Evolutionary conservation across 2,113 vertebrate species (phyloP), one percentile per base, ranked within the genome.

Genomic region (Datnioides undecimradiatus): DNA sequence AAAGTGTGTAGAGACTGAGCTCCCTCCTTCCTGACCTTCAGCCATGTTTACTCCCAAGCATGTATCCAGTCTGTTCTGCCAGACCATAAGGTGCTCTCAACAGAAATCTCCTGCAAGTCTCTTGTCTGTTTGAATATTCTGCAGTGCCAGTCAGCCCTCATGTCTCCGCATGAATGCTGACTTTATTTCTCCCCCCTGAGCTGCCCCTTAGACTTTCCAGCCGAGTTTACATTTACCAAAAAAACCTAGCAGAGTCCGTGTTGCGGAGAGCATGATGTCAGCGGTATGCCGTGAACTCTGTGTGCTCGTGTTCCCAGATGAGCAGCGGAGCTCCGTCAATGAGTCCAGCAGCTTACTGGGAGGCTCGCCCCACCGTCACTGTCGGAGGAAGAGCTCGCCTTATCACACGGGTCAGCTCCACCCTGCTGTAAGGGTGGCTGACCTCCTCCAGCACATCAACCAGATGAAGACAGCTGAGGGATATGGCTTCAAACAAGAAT

Each of bases 401-500:
- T 99, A 98, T 76, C 97, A 98, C 93, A 98, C 97, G 0, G 97
- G 97, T 31, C 97, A 98, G 94, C 95, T 99, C 51, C 97, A 97
- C 81, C 97, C 97, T 0, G 97, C 97, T 0, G 97, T 99, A 36
- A 93, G 96, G 0, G 97, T 99, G 79, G 97, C 97, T 0, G 97
- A 99, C 89, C 97, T 99, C 11, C 95, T 99, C 12, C 97, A 99
- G 89, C 97, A 99, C 79, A 99, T 99, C 94, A 98, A 97, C 93
- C 98, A 98, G 94, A 99, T 99, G 97, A 99, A 98, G 91, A 98
- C 96, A 0, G 96, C 96, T 0, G 96, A 99, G 86, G 97, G 97
- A n/a, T 98, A 99, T 0, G 97, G 97, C 88, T 99, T 98, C 95
- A 99, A 97, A 85, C 97, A 99, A 80, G 97, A 99, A 85, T 99